Evolutionary conservation across 2,113 vertebrate species (phyloP).

Genomic region (Albula glossodonta): DNA sequence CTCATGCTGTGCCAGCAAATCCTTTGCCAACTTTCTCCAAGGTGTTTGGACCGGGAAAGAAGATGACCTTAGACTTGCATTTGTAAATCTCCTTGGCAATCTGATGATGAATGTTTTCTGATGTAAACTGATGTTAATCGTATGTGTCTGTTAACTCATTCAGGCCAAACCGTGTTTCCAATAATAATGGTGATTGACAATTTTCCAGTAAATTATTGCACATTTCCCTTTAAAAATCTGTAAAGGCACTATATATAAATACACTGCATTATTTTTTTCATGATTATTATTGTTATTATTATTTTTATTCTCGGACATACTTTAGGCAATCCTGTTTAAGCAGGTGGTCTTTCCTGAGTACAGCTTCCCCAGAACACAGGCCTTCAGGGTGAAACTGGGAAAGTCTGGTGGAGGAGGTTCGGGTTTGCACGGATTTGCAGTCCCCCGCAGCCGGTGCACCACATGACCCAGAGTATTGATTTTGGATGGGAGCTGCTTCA

Average conservation of each 20-base stretch:
- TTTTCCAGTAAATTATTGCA: too few species aligned
- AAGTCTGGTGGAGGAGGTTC: constrained; percentile 45
- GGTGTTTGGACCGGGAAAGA: neutral
- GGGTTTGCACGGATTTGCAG: constrained; percentile 58
- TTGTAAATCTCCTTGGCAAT: too few species aligned
- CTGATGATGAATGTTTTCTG: too few species aligned
- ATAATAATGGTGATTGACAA: too few species aligned
- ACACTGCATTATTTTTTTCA: too few species aligned
- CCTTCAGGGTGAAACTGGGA: constrained; percentile 74
- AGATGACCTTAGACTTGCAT: neutral
- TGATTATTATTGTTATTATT: neutral
- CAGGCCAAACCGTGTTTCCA: too few species aligned
- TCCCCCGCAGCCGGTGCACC: constrained; percentile 70
- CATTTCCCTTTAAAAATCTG: too few species aligned
- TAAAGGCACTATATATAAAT: too few species aligned
- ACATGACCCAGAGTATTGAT: constrained; percentile 81
- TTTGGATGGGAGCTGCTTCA: constrained; percentile 66
- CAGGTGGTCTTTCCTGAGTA: constrained; percentile 85
- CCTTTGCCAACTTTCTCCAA: constrained; percentile 19
- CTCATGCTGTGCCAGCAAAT: constrained; percentile 22
- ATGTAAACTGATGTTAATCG: too few species aligned
- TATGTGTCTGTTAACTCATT: too few species aligned
- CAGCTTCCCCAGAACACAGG: constrained; percentile 84
- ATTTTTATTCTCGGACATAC: constrained; percentile 55
- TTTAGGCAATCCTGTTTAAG: constrained; percentile 75